Evolutionary conservation across 2,113 vertebrate genomes (phyloP).

Genomic region (Poeciliopsis turrubarensis): DNA sequence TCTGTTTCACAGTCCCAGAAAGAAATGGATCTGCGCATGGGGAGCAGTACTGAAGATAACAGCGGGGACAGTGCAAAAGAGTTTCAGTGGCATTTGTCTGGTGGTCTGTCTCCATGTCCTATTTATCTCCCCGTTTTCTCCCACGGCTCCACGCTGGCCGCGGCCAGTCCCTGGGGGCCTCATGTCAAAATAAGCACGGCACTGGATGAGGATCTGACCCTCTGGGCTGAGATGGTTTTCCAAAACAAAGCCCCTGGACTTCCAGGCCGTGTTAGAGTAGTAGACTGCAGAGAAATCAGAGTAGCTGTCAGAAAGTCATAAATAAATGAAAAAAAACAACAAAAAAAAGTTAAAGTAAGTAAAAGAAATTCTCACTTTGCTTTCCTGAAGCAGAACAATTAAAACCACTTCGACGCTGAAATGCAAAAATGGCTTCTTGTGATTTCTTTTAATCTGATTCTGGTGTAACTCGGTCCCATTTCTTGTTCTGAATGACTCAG

Average conservation of each 20-base stretch:
- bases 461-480: background rate
- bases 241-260: constrained; percentile 60
- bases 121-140: constrained; percentile 52
- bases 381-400: constrained; percentile 1
- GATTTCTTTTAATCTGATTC: too few relatives aligned
- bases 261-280: constrained; percentile 53
- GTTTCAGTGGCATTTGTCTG: constrained; percentile 3
- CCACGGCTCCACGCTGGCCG: constrained; percentile 47
- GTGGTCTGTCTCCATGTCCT: constrained; percentile 17
- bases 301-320: background rate
- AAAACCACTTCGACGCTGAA: background rate
- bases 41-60: background rate
- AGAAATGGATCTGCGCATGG: background rate
- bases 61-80: background rate
- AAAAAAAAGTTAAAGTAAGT: too few relatives aligned
- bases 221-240: constrained; percentile 46
- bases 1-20: constrained; percentile 17
- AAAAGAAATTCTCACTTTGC: background rate
- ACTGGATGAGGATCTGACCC: constrained; percentile 53
- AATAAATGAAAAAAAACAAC: background rate
- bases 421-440: too few relatives aligned
- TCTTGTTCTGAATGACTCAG: background rate
- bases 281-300: constrained; percentile 10
- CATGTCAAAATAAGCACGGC: constrained; percentile 54
- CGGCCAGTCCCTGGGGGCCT: constrained; percentile 48